Evolutionary conservation across 2,113 vertebrate species (phyloP).

Genomic region (Sorex araneus): DNA sequence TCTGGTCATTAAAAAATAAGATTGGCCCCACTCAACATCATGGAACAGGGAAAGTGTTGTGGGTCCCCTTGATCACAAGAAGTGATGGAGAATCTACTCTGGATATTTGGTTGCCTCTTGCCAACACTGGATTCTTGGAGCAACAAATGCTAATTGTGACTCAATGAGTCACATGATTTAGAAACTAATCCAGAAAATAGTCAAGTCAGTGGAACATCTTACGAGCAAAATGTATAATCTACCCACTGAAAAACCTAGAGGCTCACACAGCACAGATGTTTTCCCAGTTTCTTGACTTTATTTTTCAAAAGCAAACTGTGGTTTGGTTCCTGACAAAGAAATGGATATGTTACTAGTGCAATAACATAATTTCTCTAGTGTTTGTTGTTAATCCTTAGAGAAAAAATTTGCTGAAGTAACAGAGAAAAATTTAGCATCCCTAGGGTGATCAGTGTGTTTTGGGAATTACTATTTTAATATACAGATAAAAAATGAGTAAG

Average conservation of each 20-base stretch:
- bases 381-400: not conserved
- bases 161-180: conserved; percentile 16
- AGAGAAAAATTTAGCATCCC: not conserved
- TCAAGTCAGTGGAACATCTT: not conserved
- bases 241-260: not conserved
- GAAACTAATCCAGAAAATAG: conserved; percentile 7
- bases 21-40: not conserved
- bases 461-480: conserved; percentile 42
- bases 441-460: not conserved
- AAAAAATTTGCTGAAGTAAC: conserved; percentile 44
- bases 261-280: not conserved
- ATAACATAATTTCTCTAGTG: conserved; percentile 25
- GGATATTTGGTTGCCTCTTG: not conserved
- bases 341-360: not conserved
- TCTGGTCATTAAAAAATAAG: not conserved
- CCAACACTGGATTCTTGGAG: not conserved
- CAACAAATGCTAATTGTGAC: not conserved
- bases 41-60: not conserved
- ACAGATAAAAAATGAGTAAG: not conserved
- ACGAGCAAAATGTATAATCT: not conserved
- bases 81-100: not conserved
- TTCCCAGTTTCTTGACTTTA: not conserved
- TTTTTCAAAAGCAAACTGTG: conserved; percentile 56
- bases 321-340: conserved; percentile 7
- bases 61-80: not conserved